A percentile compares a stretch with the other conserved stretches of the same genome.
These are phyloP conservation scores for Lycocorax pyrrhopterus DNA, from an alignment of 2,113 vertebrate species.

Conservation along the genomic window DNA sequence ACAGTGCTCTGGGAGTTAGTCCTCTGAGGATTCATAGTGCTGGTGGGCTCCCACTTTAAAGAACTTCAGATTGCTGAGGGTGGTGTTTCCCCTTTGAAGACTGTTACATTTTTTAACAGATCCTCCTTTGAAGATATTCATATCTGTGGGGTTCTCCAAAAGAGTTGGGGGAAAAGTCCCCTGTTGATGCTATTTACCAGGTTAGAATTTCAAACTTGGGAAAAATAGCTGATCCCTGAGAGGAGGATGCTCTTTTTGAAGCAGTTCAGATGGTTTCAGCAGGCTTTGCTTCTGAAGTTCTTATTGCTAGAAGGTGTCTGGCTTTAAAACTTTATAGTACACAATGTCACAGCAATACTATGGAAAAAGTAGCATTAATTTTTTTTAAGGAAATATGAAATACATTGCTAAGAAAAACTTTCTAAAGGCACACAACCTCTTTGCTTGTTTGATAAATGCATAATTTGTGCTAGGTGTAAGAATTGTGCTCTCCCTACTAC, in stretches of 20 bases:
- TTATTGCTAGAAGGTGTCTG: constrained; percentile 61
- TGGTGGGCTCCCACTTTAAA: constrained; percentile 76
- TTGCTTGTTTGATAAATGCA: background rate
- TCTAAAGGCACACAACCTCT: background rate
- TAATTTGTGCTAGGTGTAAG: background rate
- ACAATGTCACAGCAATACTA: background rate
- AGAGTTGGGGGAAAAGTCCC: constrained; percentile 59
- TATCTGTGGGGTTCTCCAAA: constrained; percentile 71
- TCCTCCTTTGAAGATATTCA: constrained; percentile 74
- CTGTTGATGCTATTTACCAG: constrained; percentile 72
- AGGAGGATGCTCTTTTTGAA: constrained; percentile 72
- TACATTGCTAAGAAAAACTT: background rate
- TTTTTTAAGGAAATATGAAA: background rate
- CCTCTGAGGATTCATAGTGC: constrained; percentile 63
- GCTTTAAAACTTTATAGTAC: constrained; percentile 52
- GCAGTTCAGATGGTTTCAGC: constrained; percentile 68
- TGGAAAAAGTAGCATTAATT: background rate
- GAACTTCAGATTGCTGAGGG: constrained; percentile 74
- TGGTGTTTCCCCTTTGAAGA: constrained; percentile 77
- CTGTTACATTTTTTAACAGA: constrained; percentile 75
- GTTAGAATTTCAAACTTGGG: constrained; percentile 68
- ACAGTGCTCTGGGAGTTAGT: constrained; percentile 63
- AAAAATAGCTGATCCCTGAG: constrained; percentile 65
- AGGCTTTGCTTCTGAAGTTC: constrained; percentile 70
- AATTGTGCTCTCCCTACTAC: background rate